Evolutionary conservation across 2,888 invertebrate genomes (phyloP), one percentile per base, ranked within the genome.

Genomic region (Achlya flavicornis): DNA sequence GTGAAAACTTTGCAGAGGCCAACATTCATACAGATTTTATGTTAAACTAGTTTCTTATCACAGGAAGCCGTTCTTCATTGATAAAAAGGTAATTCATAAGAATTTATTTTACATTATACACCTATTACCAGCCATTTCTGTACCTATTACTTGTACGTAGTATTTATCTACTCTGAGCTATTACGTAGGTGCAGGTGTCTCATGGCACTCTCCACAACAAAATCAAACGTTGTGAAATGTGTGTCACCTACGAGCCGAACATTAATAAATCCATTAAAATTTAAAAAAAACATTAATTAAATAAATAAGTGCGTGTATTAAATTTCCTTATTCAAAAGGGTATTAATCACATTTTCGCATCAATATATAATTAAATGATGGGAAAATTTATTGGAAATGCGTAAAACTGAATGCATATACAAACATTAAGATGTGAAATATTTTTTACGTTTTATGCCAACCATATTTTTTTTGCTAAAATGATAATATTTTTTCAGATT

Each of bases 1-100:
- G 70, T 65, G 74, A 75, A 83, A 83, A 78, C 80, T 81, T 80
- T 80, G 77, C 63, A 68, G 70, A 75, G 72, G 70, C 76, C 70
- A 70, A 76, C 72, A 75, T 76, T 74, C 70, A 71, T 72, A 70
- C 77, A 80, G 76, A 73, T 76, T 64, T 74, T 71, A 76, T 53
- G 19, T 7, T 48, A 48, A 48, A 75, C 74, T 70, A 77, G 78
- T 78, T 74, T 81, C 75, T 67, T 67, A 76, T 75, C 75, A 77
- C 74, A 77, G 74, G 61, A 12, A 33, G 67, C 64, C 66, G 65
- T 71, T 64, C 68, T 64, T 73, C 65, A 14, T 53, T 10, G 10
- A 19, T 53, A 10, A 53, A 53, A 19, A 19, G 16, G 16, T 53
- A 0, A 19, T 53, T 53, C 1, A 53, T 53, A 53, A 53, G 7